Percentiles rank a stretch among this genome's conserved stretches.
These are phyloP conservation scores for Sinhomidia bicolor DNA, from an alignment of 2,888 invertebrate species.

Conservation along the genomic window DNA sequence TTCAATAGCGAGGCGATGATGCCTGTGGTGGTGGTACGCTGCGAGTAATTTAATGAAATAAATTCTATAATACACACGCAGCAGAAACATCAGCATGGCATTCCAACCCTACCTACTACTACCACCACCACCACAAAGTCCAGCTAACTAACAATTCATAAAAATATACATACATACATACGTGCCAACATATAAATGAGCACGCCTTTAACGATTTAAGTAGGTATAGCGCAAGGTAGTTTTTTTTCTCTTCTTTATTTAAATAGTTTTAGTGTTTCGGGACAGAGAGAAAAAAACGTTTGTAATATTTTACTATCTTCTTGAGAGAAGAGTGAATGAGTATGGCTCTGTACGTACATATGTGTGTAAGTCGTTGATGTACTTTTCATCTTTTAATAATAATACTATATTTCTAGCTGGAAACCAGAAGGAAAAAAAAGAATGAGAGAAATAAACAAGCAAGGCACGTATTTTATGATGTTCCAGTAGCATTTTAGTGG, in stretches of 20 bases:
- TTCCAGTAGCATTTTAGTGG: slow-evolving; percentile 73
- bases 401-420: background rate
- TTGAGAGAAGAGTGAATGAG: slow-evolving; percentile 30
- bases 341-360: background rate
- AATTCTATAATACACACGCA: slow-evolving; percentile 1
- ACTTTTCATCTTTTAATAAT: background rate
- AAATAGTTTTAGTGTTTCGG: slow-evolving; percentile 11
- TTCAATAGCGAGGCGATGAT: slow-evolving; percentile 14
- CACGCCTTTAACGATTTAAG: background rate
- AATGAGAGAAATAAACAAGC: slow-evolving; percentile 59
- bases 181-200: too few species aligned
- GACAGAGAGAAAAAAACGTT: slow-evolving; percentile 1
- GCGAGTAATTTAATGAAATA: slow-evolving; percentile 30
- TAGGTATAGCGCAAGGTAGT: background rate
- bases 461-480: slow-evolving; percentile 71
- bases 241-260: background rate
- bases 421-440: slow-evolving; percentile 1
- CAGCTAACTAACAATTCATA: slow-evolving; percentile 41
- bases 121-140: background rate
- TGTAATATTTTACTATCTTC: slow-evolving; percentile 46
- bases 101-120: background rate
- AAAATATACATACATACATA: slow-evolving; percentile 13
- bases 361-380: background rate
- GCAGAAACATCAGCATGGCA: slow-evolving; percentile 1
- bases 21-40: slow-evolving; percentile 30